A percentile compares a stretch with the other conserved stretches of the same genome.
Evolutionary conservation across 2,797 vertebrate species (phyloP).

Genomic region (Gymnothorax javanicus): DNA sequence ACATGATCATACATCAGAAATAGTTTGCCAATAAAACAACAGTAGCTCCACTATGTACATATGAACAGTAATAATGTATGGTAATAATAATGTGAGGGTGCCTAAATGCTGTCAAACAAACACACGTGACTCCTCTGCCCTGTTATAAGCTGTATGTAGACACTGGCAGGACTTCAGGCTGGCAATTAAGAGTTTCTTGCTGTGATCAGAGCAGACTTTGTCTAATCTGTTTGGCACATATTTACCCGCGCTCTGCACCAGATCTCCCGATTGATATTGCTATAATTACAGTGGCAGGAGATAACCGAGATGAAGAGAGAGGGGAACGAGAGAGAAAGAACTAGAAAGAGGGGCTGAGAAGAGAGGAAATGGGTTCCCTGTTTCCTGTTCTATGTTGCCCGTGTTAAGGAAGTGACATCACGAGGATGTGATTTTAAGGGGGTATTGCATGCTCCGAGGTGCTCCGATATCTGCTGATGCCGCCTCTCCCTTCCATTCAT

Average conservation of each 20-base stretch:
- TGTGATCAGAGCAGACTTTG: slow-evolving; percentile 17
- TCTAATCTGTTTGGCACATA: not conserved
- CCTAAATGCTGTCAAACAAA: not conserved
- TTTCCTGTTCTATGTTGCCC: not conserved
- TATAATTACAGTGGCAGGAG: slow-evolving; percentile 27
- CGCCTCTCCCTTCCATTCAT: too few species aligned
- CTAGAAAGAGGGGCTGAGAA: not conserved
- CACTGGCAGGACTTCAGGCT: not conserved
- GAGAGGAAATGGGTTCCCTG: not conserved
- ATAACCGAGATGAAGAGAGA: not conserved
- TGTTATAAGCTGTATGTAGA: not conserved
- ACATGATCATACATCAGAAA: too few species aligned
- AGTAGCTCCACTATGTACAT: too few species aligned
- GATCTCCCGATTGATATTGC: slow-evolving; percentile 26
- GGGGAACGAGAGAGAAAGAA: not conserved
- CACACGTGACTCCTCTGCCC: not conserved
- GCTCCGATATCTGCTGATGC: slow-evolving; percentile 1
- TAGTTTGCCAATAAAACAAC: too few species aligned
- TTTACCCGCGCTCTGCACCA: slow-evolving; percentile 17
- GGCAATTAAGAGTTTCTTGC: slow-evolving; percentile 25
- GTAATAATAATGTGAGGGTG: not conserved
- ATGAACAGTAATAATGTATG: too few species aligned
- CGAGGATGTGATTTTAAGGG: slow-evolving; percentile 10
- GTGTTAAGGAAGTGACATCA: not conserved
- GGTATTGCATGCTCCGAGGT: slow-evolving; percentile 3